Percentiles rank a stretch among this genome's conserved stretches.
Conservation (phyloP, 2,888 invertebrate species). For the Mantis religiosa region DNA sequence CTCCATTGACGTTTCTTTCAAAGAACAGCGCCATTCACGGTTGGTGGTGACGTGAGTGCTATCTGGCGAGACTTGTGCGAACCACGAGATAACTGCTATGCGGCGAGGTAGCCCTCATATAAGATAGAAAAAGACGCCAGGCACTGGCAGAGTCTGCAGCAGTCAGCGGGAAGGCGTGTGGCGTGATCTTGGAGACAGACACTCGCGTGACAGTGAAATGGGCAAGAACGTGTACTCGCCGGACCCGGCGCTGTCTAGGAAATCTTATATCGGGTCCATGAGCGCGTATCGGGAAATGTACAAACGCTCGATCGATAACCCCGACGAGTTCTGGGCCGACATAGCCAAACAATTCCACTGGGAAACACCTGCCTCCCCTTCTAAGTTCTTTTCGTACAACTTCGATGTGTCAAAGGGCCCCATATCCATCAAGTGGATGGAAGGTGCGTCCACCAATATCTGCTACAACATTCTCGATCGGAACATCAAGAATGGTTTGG, state of each 20-base stretch:
- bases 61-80: neutral
- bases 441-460: conserved; percentile 90
- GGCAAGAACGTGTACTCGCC: conserved; percentile 52
- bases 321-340: conserved; percentile 88
- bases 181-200: neutral
- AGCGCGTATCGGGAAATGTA: conserved; percentile 80
- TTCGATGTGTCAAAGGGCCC: conserved; percentile 86
- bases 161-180: neutral
- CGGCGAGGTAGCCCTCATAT: neutral
- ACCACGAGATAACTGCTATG: neutral
- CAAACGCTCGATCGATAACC: conserved; percentile 79
- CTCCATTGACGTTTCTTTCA: neutral
- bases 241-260: conserved; percentile 51
- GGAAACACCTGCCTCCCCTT: conserved; percentile 71
- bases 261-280: conserved; percentile 64
- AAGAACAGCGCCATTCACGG: neutral
- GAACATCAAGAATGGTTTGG: conserved; percentile 82
- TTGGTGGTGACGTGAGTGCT: neutral
- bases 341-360: conserved; percentile 92
- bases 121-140: neutral
- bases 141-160: neutral
- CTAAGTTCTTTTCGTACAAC: conserved; percentile 83
- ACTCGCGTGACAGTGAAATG: conserved; percentile 1
- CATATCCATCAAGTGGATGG: conserved; percentile 91
- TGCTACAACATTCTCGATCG: conserved; percentile 93